phyloP scores from a whole-genome alignment of 2,797 vertebrate genomes.

The Danio choprae region DNA sequence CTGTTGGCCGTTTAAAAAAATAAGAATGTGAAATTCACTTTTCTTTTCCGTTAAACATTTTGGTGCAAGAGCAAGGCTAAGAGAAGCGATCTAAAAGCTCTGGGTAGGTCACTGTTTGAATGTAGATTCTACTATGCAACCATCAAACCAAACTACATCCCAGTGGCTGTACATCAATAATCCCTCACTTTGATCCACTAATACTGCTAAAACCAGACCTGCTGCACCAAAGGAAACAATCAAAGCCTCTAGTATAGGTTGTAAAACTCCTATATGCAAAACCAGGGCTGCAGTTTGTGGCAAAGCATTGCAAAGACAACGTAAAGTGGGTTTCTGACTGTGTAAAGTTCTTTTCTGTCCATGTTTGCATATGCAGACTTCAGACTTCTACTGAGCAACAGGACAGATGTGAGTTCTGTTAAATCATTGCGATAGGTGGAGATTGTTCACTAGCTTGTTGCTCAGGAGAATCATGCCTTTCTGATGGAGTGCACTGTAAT shows the following conservation, averaged over 20 bases:
- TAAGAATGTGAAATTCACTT: constrained; percentile 35
- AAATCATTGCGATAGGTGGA: constrained; percentile 1
- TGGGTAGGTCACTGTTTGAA: constrained; percentile 33
- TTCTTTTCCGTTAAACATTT: not conserved
- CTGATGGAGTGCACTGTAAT: constrained; percentile 15
- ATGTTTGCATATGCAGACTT: constrained; percentile 24
- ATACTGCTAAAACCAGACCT: constrained; percentile 25
- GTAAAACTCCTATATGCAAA: not conserved
- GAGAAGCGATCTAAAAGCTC: not conserved
- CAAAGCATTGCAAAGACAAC: constrained; percentile 15
- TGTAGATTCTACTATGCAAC: constrained; percentile 54
- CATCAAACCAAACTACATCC: constrained; percentile 34
- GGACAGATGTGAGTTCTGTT: too few species aligned
- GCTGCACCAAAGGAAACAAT: constrained; percentile 35
- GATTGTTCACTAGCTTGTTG: constrained; percentile 26
- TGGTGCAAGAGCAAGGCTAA: constrained; percentile 13
- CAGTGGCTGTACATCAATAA: constrained; percentile 16
- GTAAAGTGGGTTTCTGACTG: not conserved
- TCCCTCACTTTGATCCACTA: constrained; percentile 20
- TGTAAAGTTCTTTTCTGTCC: not conserved
- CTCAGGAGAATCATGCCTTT: constrained; percentile 9
- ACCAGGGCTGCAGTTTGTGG: constrained; percentile 21
- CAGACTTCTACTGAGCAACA: not conserved
- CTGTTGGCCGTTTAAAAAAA: not conserved
- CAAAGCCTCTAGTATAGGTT: constrained; percentile 30